Percentiles rank a stretch among this genome's conserved stretches.
Evolutionary conservation across 2,888 invertebrate genomes (phyloP).

Genomic region (Tachystola acroxantha): DNA sequence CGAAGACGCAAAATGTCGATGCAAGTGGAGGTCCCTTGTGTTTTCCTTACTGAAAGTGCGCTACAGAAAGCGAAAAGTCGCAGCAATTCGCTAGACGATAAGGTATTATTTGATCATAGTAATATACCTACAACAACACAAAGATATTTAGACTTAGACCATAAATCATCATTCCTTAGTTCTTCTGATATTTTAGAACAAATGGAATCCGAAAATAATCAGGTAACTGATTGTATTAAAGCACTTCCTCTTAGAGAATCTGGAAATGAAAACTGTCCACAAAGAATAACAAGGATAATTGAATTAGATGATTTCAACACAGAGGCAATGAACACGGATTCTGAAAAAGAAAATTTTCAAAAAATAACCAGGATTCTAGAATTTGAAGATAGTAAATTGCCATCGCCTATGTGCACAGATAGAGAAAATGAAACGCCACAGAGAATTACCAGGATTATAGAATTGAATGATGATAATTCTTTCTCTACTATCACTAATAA

Average conservation of each 20-base stretch:
- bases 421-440: constrained; percentile 51
- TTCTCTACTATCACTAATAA: constrained; percentile 53
- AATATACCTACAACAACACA: constrained; percentile 45
- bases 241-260: constrained; percentile 21
- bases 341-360: constrained; percentile 57
- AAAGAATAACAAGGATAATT: constrained; percentile 69
- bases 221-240: constrained; percentile 39
- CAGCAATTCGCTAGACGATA: constrained; percentile 67
- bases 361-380: constrained; percentile 69
- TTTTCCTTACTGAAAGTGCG: constrained; percentile 70
- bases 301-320: constrained; percentile 59
- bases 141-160: constrained; percentile 51
- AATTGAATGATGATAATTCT: constrained; percentile 61
- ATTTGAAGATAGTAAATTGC: constrained; percentile 51
- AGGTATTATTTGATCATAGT: constrained; percentile 55
- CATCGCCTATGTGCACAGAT: constrained; percentile 41
- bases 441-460: constrained; percentile 63
- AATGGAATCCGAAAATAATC: constrained; percentile 34
- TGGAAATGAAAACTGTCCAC: constrained; percentile 44
- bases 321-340: constrained; percentile 37
- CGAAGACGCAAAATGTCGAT: constrained; percentile 71
- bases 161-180: constrained; percentile 46
- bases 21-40: constrained; percentile 76
- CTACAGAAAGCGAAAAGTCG: constrained; percentile 67
- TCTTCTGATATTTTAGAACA: constrained; percentile 49